Percentiles rank a stretch among this genome's conserved stretches.
Conservation (phyloP, 2,113 vertebrate genomes). For the Columbina picui region DNA sequence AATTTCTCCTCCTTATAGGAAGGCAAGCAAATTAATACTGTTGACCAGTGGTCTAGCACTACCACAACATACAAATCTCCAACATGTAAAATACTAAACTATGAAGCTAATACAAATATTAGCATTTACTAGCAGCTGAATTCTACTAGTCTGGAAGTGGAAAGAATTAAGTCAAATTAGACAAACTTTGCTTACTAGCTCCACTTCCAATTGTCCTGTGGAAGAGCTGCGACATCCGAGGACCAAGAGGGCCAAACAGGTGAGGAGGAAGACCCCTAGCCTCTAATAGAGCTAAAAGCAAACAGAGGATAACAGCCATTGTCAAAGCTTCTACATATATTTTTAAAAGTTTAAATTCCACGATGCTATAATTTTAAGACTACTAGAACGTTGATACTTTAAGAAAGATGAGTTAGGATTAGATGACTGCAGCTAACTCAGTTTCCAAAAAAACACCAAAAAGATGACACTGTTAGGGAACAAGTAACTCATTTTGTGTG, state of each 20-base stretch:
- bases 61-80: slow-evolving; percentile 6
- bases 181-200: slow-evolving; percentile 90
- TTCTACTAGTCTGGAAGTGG: slow-evolving; percentile 51
- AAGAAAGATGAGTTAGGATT: slow-evolving; percentile 3
- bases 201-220: slow-evolving; percentile 99
- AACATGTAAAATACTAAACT: background rate
- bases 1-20: background rate
- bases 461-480: background rate
- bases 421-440: background rate
- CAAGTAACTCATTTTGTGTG: background rate
- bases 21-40: background rate
- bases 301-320: slow-evolving; percentile 72
- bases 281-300: slow-evolving; percentile 90
- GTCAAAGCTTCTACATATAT: slow-evolving; percentile 58
- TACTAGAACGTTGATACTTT: background rate
- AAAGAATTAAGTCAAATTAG: slow-evolving; percentile 68
- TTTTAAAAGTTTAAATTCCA: slow-evolving; percentile 46
- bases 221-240: slow-evolving; percentile 98
- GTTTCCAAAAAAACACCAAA: background rate
- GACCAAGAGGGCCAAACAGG: slow-evolving; percentile 97
- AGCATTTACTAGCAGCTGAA: slow-evolving; percentile 26
- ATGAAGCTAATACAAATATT: slow-evolving; percentile 30
- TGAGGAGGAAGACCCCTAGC: slow-evolving; percentile 98
- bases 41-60: background rate
- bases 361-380: slow-evolving; percentile 30